Evolutionary conservation across 2,797 vertebrate species (phyloP).

Genomic region (Podargus strigoides): DNA sequence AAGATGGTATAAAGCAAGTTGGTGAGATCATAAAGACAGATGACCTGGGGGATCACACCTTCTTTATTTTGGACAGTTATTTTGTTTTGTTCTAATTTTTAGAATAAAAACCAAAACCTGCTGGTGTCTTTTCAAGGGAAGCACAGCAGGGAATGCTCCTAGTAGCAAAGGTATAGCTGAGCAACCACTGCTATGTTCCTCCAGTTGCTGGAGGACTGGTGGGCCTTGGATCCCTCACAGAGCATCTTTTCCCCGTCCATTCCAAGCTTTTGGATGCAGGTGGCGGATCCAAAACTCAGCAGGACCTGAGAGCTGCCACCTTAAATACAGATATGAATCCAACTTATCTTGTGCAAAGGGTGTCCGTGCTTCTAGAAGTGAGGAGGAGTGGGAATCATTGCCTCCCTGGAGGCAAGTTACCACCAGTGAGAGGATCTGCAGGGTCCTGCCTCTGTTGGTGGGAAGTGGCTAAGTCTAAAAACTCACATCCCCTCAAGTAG

Average conservation of each 20-base stretch:
- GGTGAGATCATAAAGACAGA: neutral
- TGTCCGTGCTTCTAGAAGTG: neutral
- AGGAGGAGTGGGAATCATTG: neutral
- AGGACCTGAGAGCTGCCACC: neutral
- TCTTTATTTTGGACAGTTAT: neutral
- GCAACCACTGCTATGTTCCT: neutral
- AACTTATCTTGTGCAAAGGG: neutral
- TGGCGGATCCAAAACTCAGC: neutral
- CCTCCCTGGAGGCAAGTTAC: neutral
- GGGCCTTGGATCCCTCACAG: neutral
- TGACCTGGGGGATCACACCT: neutral
- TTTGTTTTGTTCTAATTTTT: neutral
- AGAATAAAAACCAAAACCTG: fast-evolving
- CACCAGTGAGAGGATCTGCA: neutral
- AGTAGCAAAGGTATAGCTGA: neutral
- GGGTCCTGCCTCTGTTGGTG: neutral
- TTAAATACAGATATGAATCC: neutral
- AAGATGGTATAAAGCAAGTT: neutral
- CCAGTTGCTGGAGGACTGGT: neutral
- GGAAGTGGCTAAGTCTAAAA: neutral
- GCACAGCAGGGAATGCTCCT: neutral
- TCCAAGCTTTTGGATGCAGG: neutral
- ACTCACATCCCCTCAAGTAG: fast-evolving
- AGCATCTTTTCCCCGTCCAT: neutral
- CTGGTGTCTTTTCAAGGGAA: neutral